Evolutionary conservation across 2,113 vertebrate genomes (phyloP), one percentile per base, ranked within the genome.

Genomic region (Myotis davidii): DNA sequence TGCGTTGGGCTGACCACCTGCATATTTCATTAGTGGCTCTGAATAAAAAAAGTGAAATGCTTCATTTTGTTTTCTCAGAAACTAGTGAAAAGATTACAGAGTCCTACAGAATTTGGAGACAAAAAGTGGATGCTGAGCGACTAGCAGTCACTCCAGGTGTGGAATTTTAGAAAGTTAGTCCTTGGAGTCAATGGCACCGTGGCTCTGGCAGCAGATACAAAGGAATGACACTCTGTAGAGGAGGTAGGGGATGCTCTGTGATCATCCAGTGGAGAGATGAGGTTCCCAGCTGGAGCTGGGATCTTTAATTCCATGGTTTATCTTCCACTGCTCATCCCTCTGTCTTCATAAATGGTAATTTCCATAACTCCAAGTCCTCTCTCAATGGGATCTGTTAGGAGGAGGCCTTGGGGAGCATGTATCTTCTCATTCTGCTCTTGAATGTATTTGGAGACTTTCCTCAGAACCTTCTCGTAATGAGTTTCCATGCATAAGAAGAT

Each of bases 401-500:
- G 99, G 78, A 99, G 98, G 95, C 99, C 99, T 95, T 99, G 98
- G 27, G 99, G 99, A 95, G 99, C 99, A 2, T 99, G 99, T 85
- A 99, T 99, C 98, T 99, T 99, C 98, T 99, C 99, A 9, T 99
- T 99, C 97, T 99, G 99, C 96, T 99, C 99, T 96, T 99, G 99
- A 97, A 99, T 99, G 95, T 98, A 99, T 97, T 99, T 99, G 93
- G 98, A 98, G 69, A 99, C 99, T 98, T 99, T 99, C 98, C 99
- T 99, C 96, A 99, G 98, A 97, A 99, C 99, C 99, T 99, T 99
- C 94, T 99, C 99, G 32, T 99, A 99, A 96, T 99, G 99, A 0
- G 99, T 99, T 94, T 99, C 99, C 99, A 99, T 99, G 97, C 99
- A 99, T 77, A 99, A 91, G 97, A 99, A 99, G 97, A 99, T 98